These are phyloP conservation scores for Gambelia wislizenii DNA, from an alignment of 2,797 vertebrate species.

Conservation along the genomic window DNA sequence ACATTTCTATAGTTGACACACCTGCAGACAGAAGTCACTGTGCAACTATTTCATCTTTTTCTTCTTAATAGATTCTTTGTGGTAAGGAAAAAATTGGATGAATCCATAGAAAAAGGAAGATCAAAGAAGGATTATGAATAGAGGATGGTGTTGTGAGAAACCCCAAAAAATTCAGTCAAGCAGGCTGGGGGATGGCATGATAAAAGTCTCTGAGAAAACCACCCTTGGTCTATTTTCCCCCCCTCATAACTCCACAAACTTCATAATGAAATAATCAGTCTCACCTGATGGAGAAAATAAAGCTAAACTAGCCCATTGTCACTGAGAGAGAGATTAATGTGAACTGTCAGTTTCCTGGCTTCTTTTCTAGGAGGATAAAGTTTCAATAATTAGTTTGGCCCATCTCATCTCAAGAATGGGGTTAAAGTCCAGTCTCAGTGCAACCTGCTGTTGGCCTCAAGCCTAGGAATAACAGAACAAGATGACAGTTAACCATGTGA, in stretches of 20 bases:
- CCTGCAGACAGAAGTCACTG: not conserved
- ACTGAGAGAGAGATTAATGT: constrained; percentile 11
- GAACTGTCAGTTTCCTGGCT: constrained; percentile 33
- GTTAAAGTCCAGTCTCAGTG: constrained; percentile 23
- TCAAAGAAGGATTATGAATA: not conserved
- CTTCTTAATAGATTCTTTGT: not conserved
- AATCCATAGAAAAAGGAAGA: not conserved
- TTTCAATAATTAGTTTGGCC: constrained; percentile 44
- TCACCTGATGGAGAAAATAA: constrained; percentile 23
- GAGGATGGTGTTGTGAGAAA: not conserved
- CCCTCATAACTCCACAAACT: constrained; percentile 13
- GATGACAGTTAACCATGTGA: not conserved
- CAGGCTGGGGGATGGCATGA: not conserved
- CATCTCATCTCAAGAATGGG: not conserved
- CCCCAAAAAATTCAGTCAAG: not conserved
- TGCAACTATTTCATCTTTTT: not conserved
- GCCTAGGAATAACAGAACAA: constrained; percentile 16
- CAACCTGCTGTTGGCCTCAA: constrained; percentile 17
- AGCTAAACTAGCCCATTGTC: constrained; percentile 23
- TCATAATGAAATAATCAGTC: not conserved
- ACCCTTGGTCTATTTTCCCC: not conserved
- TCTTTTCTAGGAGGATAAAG: constrained; percentile 4
- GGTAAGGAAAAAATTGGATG: not conserved
- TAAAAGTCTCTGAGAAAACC: not conserved
- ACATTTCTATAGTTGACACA: not conserved